phyloP scores from a whole-genome alignment of 2,888 invertebrate genomes.

The Teleiodes luculella region DNA sequence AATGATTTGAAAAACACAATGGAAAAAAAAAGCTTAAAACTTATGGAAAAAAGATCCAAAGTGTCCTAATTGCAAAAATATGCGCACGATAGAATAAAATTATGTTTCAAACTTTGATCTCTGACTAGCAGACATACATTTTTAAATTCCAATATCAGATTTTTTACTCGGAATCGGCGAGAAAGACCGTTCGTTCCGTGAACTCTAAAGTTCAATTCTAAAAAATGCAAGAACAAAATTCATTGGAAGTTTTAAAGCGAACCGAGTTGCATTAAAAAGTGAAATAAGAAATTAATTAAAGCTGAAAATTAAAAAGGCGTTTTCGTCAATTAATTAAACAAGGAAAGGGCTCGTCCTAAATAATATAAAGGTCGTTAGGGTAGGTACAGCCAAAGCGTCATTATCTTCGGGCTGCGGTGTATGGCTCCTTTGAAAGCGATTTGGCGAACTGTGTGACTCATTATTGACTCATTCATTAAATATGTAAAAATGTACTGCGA shows the following conservation, averaged over 20 bases:
- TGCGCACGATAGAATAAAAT: too few relatives aligned
- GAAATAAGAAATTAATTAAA: conserved; percentile 32
- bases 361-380: conserved; percentile 73
- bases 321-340: conserved; percentile 71
- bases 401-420: conserved; percentile 53
- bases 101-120: too few relatives aligned
- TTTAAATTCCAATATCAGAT: too few relatives aligned
- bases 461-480: background rate
- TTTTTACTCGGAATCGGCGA: too few relatives aligned
- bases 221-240: background rate
- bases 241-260: background rate
- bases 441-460: background rate
- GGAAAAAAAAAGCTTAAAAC: too few relatives aligned
- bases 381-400: conserved; percentile 64
- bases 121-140: too few relatives aligned
- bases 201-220: too few relatives aligned
- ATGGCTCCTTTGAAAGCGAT: conserved; percentile 5
- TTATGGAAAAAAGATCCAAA: too few relatives aligned
- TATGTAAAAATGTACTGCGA: too few relatives aligned
- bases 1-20: too few relatives aligned
- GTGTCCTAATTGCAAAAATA: too few relatives aligned
- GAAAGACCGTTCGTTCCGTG: too few relatives aligned
- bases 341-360: conserved; percentile 66
- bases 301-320: conserved; percentile 57
- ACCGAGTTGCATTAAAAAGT: conserved; percentile 22